phyloP scores from a whole-genome alignment of 2,888 invertebrate species.

The Choristoneura rosaceana region DNA sequence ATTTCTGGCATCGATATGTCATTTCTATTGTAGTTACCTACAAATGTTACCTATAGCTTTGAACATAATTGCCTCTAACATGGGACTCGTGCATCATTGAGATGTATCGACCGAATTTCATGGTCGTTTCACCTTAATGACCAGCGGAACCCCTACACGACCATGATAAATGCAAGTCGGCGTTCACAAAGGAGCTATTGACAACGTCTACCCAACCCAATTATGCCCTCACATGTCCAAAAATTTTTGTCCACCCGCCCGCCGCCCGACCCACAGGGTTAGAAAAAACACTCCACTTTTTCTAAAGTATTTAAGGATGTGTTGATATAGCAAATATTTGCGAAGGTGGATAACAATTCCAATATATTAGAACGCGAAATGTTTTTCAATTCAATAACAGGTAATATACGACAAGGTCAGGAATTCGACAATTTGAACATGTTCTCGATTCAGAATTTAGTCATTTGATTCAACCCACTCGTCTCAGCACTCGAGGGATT shows the following conservation, averaged over 20 bases:
- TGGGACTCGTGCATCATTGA: slow-evolving; percentile 60
- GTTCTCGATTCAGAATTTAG: slow-evolving; percentile 5
- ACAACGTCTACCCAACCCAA: slow-evolving; percentile 67
- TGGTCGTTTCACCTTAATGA: slow-evolving; percentile 77
- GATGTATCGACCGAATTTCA: slow-evolving; percentile 73
- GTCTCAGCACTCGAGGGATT: slow-evolving; percentile 8
- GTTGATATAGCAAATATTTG: slow-evolving; percentile 39
- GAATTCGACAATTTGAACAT: slow-evolving; percentile 14
- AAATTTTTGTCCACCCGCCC: slow-evolving; percentile 64
- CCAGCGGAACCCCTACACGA: slow-evolving; percentile 61
- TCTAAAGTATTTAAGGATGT: slow-evolving; percentile 22
- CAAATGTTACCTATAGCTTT: slow-evolving; percentile 55
- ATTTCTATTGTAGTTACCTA: slow-evolving; percentile 45
- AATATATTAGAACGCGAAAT: slow-evolving; percentile 32
- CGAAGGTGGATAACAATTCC: slow-evolving; percentile 28
- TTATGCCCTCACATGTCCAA: slow-evolving; percentile 64
- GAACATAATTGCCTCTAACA: slow-evolving; percentile 73
- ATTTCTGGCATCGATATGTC: slow-evolving; percentile 36
- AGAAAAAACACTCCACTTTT: slow-evolving; percentile 51
- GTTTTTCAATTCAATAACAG: slow-evolving; percentile 26
- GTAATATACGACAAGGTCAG: slow-evolving; percentile 17
- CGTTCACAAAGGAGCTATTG: slow-evolving; percentile 71
- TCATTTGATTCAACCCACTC: slow-evolving; percentile 30
- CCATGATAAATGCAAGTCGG: slow-evolving; percentile 76
- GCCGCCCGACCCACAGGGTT: slow-evolving; percentile 51